Percentiles rank a stretch among this genome's conserved stretches.
These are phyloP conservation scores for Typhlomys cinereus DNA, from an alignment of 2,113 vertebrate genomes.

Conservation along the genomic window DNA sequence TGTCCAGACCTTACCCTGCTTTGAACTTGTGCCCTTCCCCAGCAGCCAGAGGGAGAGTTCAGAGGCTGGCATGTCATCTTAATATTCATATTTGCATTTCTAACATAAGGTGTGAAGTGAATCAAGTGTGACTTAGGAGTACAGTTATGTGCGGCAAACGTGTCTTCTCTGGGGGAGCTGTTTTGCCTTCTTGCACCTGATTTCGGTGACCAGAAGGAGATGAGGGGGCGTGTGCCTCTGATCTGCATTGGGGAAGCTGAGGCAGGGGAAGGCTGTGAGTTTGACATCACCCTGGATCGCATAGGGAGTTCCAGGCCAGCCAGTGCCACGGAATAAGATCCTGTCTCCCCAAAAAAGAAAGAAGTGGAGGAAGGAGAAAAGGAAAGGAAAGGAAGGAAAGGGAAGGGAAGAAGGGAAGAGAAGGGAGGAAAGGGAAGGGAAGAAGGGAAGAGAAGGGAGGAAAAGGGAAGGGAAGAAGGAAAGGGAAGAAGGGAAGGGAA, in stretches of 20 bases:
- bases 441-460: not conserved
- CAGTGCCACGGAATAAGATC: not conserved
- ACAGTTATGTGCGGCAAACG: not conserved
- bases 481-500: not conserved
- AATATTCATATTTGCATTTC: constrained; percentile 35
- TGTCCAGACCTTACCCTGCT: constrained; percentile 16
- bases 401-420: not conserved
- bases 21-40: not conserved
- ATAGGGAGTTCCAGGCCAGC: not conserved
- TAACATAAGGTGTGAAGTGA: not conserved
- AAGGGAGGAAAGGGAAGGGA: not conserved
- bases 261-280: not conserved
- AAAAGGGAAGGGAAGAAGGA: not conserved
- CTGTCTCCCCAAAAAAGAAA: not conserved
- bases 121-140: not conserved
- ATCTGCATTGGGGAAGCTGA: not conserved
- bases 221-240: not conserved
- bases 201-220: constrained; percentile 18
- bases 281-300: not conserved
- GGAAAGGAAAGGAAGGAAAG: not conserved
- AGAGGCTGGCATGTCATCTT: not conserved
- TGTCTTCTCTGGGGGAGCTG: not conserved
- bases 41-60: not conserved
- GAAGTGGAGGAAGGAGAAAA: not conserved
- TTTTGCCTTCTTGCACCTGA: not conserved